phyloP scores from a whole-genome alignment of 2,113 vertebrate genomes.

The Lamprologus sp. region DNA sequence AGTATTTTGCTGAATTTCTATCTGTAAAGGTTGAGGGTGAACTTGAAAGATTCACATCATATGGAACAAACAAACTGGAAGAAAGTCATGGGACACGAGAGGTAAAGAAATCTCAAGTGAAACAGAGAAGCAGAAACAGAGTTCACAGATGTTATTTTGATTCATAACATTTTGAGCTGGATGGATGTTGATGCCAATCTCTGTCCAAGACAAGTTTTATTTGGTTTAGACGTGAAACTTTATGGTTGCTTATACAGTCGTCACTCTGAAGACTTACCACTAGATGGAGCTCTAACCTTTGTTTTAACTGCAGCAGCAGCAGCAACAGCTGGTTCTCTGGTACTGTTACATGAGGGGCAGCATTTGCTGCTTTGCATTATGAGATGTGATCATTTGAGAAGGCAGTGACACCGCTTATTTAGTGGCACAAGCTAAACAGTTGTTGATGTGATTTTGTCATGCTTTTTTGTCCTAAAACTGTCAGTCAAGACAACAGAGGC shows the following conservation, averaged over 20 bases:
- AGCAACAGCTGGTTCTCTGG: conserved; percentile 30
- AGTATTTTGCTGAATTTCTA: neutral
- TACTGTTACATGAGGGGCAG: neutral
- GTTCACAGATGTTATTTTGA: neutral
- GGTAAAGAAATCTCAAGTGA: neutral
- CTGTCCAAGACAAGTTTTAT: neutral
- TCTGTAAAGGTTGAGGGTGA: neutral
- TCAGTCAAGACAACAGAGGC: neutral
- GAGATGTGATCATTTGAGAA: neutral
- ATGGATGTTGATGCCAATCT: neutral
- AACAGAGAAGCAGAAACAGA: neutral
- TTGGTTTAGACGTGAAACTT: neutral
- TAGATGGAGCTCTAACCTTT: conserved; percentile 43
- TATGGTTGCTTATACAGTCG: neutral
- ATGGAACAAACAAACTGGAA: neutral
- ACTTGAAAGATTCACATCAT: neutral
- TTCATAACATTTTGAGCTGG: neutral
- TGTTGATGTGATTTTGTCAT: conserved; percentile 2
- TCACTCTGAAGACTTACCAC: neutral
- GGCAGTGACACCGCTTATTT: conserved; percentile 2
- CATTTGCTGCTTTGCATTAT: neutral
- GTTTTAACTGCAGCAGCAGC: conserved; percentile 5
- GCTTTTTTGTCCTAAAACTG: neutral
- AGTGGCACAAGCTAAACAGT: neutral
- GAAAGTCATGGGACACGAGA: neutral